Percentiles rank a stretch among this genome's conserved stretches.
Evolutionary conservation across 2,113 vertebrate genomes (phyloP).

Genomic region (Galeopterus variegatus): DNA sequence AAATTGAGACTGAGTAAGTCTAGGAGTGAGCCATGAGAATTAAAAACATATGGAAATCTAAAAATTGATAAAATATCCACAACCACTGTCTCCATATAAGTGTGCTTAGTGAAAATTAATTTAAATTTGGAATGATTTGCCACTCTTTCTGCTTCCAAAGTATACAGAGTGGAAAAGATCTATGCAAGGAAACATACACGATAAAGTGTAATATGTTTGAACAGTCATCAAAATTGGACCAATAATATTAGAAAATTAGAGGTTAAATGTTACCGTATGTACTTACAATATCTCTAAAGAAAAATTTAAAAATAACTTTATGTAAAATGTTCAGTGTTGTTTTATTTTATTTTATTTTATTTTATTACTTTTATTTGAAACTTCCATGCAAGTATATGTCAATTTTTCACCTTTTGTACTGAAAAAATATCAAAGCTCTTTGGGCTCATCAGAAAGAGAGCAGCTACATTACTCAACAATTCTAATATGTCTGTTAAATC

Average conservation of each 20-base stretch:
- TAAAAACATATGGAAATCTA: background rate
- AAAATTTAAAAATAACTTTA: background rate
- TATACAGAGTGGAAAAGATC: background rate
- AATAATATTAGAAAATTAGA: background rate
- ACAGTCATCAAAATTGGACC: background rate
- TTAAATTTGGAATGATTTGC: background rate
- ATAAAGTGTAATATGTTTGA: background rate
- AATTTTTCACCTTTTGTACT: background rate
- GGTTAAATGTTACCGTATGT: background rate
- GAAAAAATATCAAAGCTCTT: background rate
- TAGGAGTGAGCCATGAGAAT: too few relatives aligned
- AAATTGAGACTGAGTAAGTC: background rate
- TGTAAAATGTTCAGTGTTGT: background rate
- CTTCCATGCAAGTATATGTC: background rate
- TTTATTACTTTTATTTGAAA: conserved; percentile 10
- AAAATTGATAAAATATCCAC: background rate
- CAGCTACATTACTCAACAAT: background rate
- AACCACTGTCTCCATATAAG: background rate
- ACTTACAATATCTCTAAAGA: background rate
- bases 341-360: background rate
- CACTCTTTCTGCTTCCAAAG: background rate
- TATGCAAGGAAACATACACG: background rate
- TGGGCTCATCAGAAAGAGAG: background rate
- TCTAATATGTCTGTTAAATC: background rate
- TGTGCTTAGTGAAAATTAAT: background rate